These are phyloP conservation scores for Sebastes jordani DNA, from an alignment of 2,797 vertebrate genomes.

Conservation along the genomic window DNA sequence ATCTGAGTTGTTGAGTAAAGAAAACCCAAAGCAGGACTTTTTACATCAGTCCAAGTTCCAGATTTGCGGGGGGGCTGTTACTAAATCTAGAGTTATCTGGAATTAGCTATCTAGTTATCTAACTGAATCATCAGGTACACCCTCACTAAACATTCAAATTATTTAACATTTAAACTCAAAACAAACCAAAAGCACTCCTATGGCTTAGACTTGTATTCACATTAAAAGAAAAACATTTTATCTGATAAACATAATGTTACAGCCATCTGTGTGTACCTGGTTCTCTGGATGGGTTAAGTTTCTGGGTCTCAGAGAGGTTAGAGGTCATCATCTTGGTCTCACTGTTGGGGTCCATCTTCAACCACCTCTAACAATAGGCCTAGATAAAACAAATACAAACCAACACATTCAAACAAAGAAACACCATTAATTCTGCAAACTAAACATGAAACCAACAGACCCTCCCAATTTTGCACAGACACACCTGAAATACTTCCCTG, in stretches of 20 bases:
- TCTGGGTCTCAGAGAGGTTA: slow-evolving; percentile 46
- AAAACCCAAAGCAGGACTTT: neutral
- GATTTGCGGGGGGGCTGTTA: neutral
- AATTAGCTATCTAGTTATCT: neutral
- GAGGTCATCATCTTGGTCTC: slow-evolving; percentile 58
- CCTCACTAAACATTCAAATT: neutral
- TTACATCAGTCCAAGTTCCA: neutral
- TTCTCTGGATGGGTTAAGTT: slow-evolving; percentile 15
- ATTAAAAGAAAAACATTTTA: neutral
- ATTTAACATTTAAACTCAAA: neutral
- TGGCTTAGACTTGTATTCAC: neutral
- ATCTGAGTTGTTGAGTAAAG: neutral
- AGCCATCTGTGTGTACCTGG: slow-evolving; percentile 46
- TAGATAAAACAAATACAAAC: neutral
- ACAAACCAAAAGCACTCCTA: neutral
- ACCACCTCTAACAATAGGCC: slow-evolving; percentile 28
- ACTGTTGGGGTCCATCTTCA: slow-evolving; percentile 62
- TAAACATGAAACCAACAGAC: neutral
- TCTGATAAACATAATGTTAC: no score
- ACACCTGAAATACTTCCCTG: neutral
- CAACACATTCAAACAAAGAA: neutral
- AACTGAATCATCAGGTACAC: neutral
- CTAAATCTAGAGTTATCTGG: neutral
- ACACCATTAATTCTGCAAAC: neutral
- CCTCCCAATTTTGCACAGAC: neutral